Base-by-base conservation (phyloP, 1,140 invertebrate species). In the Bombus terrestris region DNA sequence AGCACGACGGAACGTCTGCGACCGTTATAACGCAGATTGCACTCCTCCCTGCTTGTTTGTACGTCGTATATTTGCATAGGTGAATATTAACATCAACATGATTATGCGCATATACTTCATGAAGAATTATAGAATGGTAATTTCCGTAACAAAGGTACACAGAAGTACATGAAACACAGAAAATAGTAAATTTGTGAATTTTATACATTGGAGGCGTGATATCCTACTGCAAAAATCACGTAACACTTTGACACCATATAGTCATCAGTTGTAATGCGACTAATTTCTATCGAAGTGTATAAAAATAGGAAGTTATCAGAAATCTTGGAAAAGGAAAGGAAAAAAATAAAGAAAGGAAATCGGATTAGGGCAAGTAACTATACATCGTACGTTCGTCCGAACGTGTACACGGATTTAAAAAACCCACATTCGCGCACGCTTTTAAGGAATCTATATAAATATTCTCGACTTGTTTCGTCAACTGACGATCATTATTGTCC, bases 11-110 rank as follows among this genome's bases (percentile, higher is more conserved):
- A 37, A 57, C 43, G 43, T 75, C 74, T 35, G 32, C 22, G 22
- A 57, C 74, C 37, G 47, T 59, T 59, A 57, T 59, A 57, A 75
- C 47, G 43, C 22, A 75, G 47, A 75, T 75, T 75, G 25, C 22
- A 18, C 74, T 53, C 35, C 35, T 57, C 25, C 22, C 43, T 28
- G 22, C 22, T 13, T 37, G 32, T 75, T 59, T 75, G 47, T 32
- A 28, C 74, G 8, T 75, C 74, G 43, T 75, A 57, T 32, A 57
- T 75, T 75, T 57, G 32, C 41, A 75, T 35, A 57, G 32, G 32
- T 25, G 47, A 75, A 57, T 74, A n/a, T 75, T 47, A 57, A 32
- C 71, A 72, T 75, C 22, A 75, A 57, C 43, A 15, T 43, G 22
- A 37, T 75, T 37, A 57, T 37, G 32, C 43, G 35, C 35, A 35